phyloP scores from a whole-genome alignment of 2,888 invertebrate species.

The Megalurothrips usitatus region DNA sequence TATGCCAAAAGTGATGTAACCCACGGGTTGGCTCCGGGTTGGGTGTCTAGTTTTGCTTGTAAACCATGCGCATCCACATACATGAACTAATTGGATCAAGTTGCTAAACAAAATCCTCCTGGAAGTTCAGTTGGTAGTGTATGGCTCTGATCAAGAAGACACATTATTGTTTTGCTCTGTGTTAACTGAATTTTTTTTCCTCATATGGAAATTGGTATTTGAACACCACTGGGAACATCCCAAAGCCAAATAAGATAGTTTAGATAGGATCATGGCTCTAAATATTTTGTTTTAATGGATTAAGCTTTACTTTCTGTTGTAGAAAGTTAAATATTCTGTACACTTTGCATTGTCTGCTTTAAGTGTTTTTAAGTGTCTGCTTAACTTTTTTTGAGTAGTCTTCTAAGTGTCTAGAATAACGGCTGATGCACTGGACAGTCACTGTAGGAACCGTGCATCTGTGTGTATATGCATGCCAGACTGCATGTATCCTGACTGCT shows the following conservation, averaged over 20 bases:
- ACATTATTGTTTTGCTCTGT: not conserved
- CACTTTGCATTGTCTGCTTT: not conserved
- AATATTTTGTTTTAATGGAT: not conserved
- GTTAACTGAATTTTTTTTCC: not conserved
- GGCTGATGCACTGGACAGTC: not conserved
- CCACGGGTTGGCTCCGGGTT: too few species aligned
- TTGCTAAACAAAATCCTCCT: too few species aligned
- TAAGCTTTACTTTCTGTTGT: not conserved
- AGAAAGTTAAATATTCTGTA: not conserved
- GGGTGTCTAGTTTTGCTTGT: too few species aligned
- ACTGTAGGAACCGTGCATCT: not conserved
- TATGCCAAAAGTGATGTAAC: not conserved
- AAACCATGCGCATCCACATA: too few species aligned
- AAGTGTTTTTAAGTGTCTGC: not conserved
- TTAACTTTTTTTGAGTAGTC: not conserved
- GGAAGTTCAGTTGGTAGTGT: not conserved
- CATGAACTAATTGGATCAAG: too few species aligned
- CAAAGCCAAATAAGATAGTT: not conserved
- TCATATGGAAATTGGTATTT: not conserved
- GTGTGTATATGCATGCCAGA: not conserved
- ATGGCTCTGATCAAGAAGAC: not conserved
- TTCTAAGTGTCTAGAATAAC: not conserved
- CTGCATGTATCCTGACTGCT: conserved; percentile 11
- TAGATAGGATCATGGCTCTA: not conserved
- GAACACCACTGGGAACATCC: not conserved